phyloP scores from a whole-genome alignment of 2,888 invertebrate species.

The Pseudococcus jackbeardsleyi region DNA sequence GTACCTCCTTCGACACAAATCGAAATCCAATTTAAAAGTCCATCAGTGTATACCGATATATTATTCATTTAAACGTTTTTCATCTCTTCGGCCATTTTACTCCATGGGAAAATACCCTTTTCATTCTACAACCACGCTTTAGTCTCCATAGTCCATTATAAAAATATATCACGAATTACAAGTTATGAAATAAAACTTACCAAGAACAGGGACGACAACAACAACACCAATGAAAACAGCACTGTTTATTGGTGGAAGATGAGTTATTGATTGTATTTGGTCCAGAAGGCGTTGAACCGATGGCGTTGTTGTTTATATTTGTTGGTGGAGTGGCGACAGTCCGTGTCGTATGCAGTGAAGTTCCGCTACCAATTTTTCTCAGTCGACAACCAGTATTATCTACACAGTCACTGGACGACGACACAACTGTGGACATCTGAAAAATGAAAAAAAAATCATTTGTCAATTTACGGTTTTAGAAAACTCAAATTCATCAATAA shows the following conservation, averaged over 20 bases:
- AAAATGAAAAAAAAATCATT: slow-evolving; percentile 28
- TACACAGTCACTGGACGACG: slow-evolving; percentile 64
- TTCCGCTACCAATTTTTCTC: slow-evolving; percentile 62
- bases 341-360: slow-evolving; percentile 65
- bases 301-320: slow-evolving; percentile 61
- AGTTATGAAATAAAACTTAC: slow-evolving; percentile 68
- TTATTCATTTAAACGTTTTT: not conserved
- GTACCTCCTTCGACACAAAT: not conserved
- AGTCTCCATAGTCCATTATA: not conserved
- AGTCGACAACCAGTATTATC: slow-evolving; percentile 63
- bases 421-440: slow-evolving; percentile 65
- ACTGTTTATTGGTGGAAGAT: slow-evolving; percentile 69
- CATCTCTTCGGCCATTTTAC: not conserved
- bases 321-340: slow-evolving; percentile 62
- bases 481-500: too few species aligned
- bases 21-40: not conserved
- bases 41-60: not conserved
- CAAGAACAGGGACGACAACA: slow-evolving; percentile 73
- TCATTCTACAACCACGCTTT: not conserved
- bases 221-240: slow-evolving; percentile 73
- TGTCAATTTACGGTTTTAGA: too few species aligned
- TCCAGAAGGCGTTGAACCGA: slow-evolving; percentile 58
- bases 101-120: not conserved
- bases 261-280: slow-evolving; percentile 62
- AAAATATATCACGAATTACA: not conserved